These are phyloP conservation scores for Oncorhynchus kisutch DNA, from an alignment of 2,113 vertebrate genomes.

Conservation along the genomic window DNA sequence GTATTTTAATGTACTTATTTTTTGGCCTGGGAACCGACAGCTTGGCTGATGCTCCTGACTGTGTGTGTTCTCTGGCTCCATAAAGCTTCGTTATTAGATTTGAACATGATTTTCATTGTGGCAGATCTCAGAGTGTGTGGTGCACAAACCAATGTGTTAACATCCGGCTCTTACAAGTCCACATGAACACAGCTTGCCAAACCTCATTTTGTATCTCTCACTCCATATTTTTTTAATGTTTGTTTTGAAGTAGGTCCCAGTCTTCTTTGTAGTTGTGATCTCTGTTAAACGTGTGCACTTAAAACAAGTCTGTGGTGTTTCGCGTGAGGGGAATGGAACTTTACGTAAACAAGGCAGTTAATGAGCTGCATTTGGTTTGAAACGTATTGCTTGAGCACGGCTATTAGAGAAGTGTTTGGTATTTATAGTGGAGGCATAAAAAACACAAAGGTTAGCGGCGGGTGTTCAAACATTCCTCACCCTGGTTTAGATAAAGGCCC, in stretches of 20 bases:
- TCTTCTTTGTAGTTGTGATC: slow-evolving; percentile 46
- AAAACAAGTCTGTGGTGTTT: slow-evolving; percentile 8
- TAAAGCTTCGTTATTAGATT: slow-evolving; percentile 42
- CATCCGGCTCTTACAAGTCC: slow-evolving; percentile 8
- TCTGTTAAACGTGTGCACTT: slow-evolving; percentile 17
- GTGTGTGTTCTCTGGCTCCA: slow-evolving; percentile 40
- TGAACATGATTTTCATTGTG: slow-evolving; percentile 34
- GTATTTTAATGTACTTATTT: background rate
- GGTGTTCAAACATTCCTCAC: slow-evolving; percentile 39
- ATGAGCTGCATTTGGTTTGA: slow-evolving; percentile 42
- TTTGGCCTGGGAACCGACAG: slow-evolving; percentile 3
- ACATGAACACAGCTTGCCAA: slow-evolving; percentile 14
- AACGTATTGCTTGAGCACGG: slow-evolving; percentile 7
- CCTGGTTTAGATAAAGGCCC: slow-evolving; percentile 23
- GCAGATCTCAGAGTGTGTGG: slow-evolving; percentile 1
- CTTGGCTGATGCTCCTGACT: slow-evolving; percentile 27
- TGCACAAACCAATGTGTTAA: slow-evolving; percentile 5
- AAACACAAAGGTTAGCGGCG: slow-evolving; percentile 40
- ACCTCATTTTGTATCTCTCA: slow-evolving; percentile 1
- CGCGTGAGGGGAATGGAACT: slow-evolving; percentile 19
- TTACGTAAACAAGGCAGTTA: slow-evolving; percentile 48
- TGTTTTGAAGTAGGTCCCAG: slow-evolving; percentile 17
- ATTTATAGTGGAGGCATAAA: slow-evolving; percentile 54
- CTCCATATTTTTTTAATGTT: slow-evolving; percentile 18
- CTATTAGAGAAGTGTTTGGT: slow-evolving; percentile 36